Conservation (phyloP, 2,797 vertebrate species). For the Lagodon rhomboides region DNA sequence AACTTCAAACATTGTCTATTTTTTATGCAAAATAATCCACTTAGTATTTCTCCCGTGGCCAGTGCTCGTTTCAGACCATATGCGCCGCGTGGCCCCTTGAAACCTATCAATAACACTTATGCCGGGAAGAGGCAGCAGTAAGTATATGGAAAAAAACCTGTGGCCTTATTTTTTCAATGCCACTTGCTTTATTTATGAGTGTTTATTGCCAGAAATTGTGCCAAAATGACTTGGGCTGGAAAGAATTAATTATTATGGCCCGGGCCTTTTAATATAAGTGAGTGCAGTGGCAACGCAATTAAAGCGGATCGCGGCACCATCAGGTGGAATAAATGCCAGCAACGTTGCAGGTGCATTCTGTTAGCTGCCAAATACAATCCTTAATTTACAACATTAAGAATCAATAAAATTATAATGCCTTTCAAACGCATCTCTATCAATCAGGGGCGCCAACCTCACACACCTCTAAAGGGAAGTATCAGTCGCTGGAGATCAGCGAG, state of each 20-base stretch:
- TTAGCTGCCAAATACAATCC: slow-evolving; percentile 96
- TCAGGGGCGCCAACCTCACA: slow-evolving; percentile 79
- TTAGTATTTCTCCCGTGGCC: slow-evolving; percentile 93
- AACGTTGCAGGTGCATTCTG: slow-evolving; percentile 92
- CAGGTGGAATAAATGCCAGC: slow-evolving; percentile 92
- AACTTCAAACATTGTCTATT: slow-evolving; percentile 96
- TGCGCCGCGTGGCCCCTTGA: slow-evolving; percentile 87
- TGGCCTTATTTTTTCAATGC: slow-evolving; percentile 90
- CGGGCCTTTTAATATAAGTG: slow-evolving; percentile 99
- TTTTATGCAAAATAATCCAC: slow-evolving; percentile 99
- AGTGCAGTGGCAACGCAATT: slow-evolving; percentile 97
- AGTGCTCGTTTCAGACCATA: slow-evolving; percentile 85
- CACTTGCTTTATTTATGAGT: slow-evolving; percentile 93
- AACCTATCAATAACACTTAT: slow-evolving; percentile 93
- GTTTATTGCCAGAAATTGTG: slow-evolving; percentile 99
- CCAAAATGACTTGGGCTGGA: slow-evolving; percentile 98
- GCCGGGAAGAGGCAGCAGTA: slow-evolving; percentile 89
- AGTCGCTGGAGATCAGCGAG: slow-evolving; percentile 45
- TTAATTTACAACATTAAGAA: slow-evolving; percentile 99
- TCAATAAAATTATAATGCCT: slow-evolving; percentile 99
- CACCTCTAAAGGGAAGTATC: slow-evolving; percentile 62
- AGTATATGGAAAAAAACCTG: slow-evolving; percentile 91
- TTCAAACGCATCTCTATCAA: slow-evolving; percentile 95
- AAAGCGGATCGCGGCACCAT: slow-evolving; percentile 95
- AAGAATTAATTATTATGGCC: slow-evolving; percentile 98